phyloP scores from a whole-genome alignment of 1,140 invertebrate genomes.

The Drosophila takahashii region DNA sequence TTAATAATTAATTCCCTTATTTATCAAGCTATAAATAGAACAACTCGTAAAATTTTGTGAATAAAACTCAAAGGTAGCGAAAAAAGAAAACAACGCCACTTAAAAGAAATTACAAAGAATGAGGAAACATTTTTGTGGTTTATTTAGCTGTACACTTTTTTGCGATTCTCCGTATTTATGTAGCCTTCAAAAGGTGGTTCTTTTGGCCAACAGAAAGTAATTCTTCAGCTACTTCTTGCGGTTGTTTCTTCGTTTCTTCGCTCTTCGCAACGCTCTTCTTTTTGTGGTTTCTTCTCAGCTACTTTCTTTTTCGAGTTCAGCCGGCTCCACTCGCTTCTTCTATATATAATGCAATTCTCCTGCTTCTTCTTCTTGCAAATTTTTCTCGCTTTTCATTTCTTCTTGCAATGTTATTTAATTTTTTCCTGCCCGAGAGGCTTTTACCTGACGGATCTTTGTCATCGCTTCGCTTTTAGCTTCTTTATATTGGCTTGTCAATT shows the following conservation, averaged over 20 bases:
- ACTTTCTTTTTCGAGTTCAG: slow-evolving; percentile 71
- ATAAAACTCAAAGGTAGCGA: neutral
- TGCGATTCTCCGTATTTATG: neutral
- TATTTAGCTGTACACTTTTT: slow-evolving; percentile 9
- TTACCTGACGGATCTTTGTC: slow-evolving; percentile 61
- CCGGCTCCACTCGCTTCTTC: slow-evolving; percentile 25
- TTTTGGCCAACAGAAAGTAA: slow-evolving; percentile 26
- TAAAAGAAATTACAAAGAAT: slow-evolving; percentile 1
- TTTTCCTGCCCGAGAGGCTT: slow-evolving; percentile 28
- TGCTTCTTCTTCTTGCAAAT: slow-evolving; percentile 16
- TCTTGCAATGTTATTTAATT: slow-evolving; percentile 50
- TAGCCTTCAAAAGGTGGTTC: slow-evolving; percentile 14
- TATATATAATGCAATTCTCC: slow-evolving; percentile 27
- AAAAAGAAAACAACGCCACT: neutral
- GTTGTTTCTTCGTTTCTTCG: neutral
- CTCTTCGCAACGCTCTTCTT: slow-evolving; percentile 8
- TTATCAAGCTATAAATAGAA: neutral
- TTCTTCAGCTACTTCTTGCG: slow-evolving; percentile 25
- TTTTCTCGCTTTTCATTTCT: slow-evolving; percentile 65
- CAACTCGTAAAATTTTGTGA: neutral
- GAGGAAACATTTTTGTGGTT: slow-evolving; percentile 14
- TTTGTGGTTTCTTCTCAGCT: slow-evolving; percentile 55
- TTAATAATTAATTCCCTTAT: no score
- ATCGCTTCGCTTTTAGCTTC: slow-evolving; percentile 19
- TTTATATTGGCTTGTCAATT: slow-evolving; percentile 68